phyloP scores from a whole-genome alignment of 1,140 invertebrate species.

The roundworm (Caenorhabditis elegans) region DNA sequence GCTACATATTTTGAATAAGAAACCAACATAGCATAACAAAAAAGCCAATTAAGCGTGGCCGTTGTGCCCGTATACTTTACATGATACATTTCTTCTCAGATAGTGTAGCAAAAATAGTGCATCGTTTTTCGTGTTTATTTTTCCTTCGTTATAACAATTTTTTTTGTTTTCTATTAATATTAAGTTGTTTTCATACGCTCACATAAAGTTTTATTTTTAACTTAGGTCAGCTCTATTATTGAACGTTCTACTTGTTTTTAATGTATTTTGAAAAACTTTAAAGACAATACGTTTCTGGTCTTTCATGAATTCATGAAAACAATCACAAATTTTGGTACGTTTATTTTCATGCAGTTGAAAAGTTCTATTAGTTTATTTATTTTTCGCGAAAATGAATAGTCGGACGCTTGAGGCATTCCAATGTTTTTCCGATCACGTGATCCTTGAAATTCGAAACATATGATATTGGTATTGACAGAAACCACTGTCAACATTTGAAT shows the following conservation, averaged over 20 bases:
- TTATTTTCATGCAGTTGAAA: too few relatives aligned
- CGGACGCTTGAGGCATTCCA: background rate
- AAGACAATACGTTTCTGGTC: too few relatives aligned
- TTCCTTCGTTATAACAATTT: too few relatives aligned
- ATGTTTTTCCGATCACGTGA: constrained; percentile 26
- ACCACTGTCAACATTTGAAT: background rate
- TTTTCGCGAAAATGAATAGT: background rate
- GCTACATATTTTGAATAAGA: background rate
- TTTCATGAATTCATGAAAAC: too few relatives aligned
- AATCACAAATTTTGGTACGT: too few relatives aligned
- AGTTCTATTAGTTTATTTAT: constrained; percentile 5
- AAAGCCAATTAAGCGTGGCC: background rate
- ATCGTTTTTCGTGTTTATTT: background rate
- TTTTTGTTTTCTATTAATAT: background rate
- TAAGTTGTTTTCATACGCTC: too few relatives aligned
- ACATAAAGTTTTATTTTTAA: background rate
- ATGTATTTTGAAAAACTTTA: too few relatives aligned
- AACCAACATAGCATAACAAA: constrained; percentile 11
- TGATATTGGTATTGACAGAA: constrained; percentile 19
- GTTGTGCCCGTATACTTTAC: background rate
- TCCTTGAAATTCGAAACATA: constrained; percentile 22
- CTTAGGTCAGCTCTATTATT: too few relatives aligned
- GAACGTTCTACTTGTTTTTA: too few relatives aligned
- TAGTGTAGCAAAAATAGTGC: background rate
- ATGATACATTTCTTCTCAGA: background rate